Percentiles rank a stretch among this genome's conserved stretches.
Conservation (phyloP, 2,113 vertebrate species). For the Saccopteryx bilineata region DNA sequence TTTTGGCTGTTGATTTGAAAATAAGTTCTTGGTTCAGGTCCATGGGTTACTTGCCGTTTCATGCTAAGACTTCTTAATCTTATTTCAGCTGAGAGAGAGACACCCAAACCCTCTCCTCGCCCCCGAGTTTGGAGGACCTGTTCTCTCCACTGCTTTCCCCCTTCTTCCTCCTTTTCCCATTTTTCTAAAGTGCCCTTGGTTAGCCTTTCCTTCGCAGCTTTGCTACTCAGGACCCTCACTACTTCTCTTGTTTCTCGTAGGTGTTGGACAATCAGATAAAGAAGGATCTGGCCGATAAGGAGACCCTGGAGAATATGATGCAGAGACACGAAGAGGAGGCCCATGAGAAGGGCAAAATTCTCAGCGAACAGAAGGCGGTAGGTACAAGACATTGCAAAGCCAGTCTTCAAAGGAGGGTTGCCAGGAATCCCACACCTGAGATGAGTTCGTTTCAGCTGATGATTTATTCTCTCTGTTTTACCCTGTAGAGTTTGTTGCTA, state of each 20-base stretch:
- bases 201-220: background rate
- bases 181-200: background rate
- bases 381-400: slow-evolving; percentile 65
- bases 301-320: slow-evolving; percentile 95
- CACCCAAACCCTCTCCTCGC: background rate
- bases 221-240: background rate
- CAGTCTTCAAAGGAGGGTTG: background rate
- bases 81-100: background rate
- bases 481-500: background rate
- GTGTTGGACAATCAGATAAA: slow-evolving; percentile 98
- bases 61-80: background rate
- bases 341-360: slow-evolving; percentile 95
- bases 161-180: background rate
- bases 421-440: background rate
- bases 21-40: background rate
- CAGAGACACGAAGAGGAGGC: slow-evolving; percentile 96
- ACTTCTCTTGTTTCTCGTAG: slow-evolving; percentile 87
- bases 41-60: background rate
- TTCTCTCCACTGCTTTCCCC: background rate
- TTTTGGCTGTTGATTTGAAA: slow-evolving; percentile 38
- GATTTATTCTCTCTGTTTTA: background rate
- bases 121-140: background rate
- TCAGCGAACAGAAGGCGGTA: slow-evolving; percentile 98
- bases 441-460: background rate
- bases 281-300: slow-evolving; percentile 97